Evolutionary conservation across 2,888 invertebrate genomes (phyloP), one percentile per base, ranked within the genome.

Genomic region (Tenthredo scrophulariae): DNA sequence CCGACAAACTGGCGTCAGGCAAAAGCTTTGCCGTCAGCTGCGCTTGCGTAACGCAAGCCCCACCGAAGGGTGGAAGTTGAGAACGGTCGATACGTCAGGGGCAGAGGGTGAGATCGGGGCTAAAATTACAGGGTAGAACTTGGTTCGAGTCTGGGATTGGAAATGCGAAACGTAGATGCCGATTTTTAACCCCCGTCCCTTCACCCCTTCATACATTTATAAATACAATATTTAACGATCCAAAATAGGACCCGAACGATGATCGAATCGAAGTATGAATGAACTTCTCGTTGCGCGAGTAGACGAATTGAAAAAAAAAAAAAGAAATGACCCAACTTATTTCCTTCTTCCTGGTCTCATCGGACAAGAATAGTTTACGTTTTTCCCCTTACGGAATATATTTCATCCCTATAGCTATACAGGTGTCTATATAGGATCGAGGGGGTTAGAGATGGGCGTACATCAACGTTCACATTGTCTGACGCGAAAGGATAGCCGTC

Each of bases 1-100:
- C 91, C 93, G 93, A 92, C 92, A 90, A 90, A 93, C 93, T 93
- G 92, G 91, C 91, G 91, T 91, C 90, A 88, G 89, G 88, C 88
- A 88, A 89, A 89, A 87, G 88, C 88, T 89, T 86, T 85, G 85
- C 74, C 83, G 84, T 72, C 62, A 88, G 89, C 86, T 92, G 92
- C 92, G 92, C 92, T 91, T 89, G 92, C 92, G 87, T 87, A 85
- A 86, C 85, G 84, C 86, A 86, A 86, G 83, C 86, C 87, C 85
- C 86, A 85, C 70, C 87, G 84, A 88, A 88, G 89, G 88, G 89
- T 87, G 90, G 89, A 89, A 89, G 86, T 88, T 84, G 46, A 58
- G 87, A 88, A 88, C 90, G 91, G 92, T 92, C 92, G 92, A 91
- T 92, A 92, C 87, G 88, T 90, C 89, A 92, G 92, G 84, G 72